phyloP scores from a whole-genome alignment of 2,797 vertebrate species.

The Acanthiza pusilla region DNA sequence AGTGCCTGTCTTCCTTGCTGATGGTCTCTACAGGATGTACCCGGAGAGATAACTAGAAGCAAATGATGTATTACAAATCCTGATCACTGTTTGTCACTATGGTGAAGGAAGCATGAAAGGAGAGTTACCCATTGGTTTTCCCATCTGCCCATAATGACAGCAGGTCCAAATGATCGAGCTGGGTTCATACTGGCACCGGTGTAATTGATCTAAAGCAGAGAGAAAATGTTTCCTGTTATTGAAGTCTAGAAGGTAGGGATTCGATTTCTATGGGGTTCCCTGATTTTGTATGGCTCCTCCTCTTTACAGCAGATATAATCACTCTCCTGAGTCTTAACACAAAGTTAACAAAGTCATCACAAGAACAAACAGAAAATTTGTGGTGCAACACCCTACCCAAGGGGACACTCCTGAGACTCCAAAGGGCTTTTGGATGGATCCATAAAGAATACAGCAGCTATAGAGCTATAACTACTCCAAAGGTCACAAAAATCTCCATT shows the following conservation, averaged over 20 bases:
- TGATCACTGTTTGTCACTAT: neutral
- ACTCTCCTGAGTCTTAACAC: neutral
- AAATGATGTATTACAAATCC: neutral
- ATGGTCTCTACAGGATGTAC: neutral
- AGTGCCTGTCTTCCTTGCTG: neutral
- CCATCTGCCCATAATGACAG: slow-evolving; percentile 88
- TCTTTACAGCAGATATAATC: neutral
- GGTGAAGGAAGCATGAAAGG: neutral
- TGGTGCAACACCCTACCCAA: neutral
- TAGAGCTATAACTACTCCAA: neutral
- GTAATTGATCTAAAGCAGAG: slow-evolving; percentile 84
- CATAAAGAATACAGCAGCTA: neutral
- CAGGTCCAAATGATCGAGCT: slow-evolving; percentile 93
- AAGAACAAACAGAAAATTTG: neutral
- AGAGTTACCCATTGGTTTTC: slow-evolving; percentile 91
- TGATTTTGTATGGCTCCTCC: neutral
- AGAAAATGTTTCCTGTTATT: slow-evolving; percentile 13
- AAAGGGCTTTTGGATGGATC: neutral
- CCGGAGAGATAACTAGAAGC: neutral
- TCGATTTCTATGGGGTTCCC: neutral
- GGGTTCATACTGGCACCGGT: slow-evolving; percentile 98
- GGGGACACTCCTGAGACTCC: neutral
- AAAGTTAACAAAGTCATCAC: neutral
- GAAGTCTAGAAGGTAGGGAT: neutral
- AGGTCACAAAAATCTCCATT: neutral